These are phyloP conservation scores for Heliconius erato DNA, from an alignment of 2,888 invertebrate genomes.

Conservation along the genomic window DNA sequence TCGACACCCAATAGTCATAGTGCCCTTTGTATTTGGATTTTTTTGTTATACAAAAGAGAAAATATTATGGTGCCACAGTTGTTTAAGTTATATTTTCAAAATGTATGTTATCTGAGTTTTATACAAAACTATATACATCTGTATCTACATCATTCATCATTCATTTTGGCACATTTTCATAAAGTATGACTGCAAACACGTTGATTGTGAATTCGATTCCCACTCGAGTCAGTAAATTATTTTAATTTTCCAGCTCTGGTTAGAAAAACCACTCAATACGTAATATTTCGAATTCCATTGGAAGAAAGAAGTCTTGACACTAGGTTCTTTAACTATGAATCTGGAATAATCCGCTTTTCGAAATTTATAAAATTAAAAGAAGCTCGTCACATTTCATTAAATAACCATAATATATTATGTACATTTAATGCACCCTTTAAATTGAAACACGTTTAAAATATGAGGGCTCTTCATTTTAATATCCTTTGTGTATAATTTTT, in stretches of 20 bases:
- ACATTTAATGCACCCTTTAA: slow-evolving; percentile 43
- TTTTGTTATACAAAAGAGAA: no score
- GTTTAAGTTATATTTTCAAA: no score
- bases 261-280: neutral
- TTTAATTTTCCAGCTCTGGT: neutral
- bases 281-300: neutral
- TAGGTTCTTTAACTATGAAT: no score
- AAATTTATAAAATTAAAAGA: neutral
- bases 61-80: no score
- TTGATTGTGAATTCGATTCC: neutral
- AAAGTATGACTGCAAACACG: neutral
- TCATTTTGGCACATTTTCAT: no score
- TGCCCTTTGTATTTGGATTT: no score
- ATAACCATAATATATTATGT: slow-evolving; percentile 4
- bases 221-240: neutral
- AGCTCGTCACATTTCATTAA: neutral
- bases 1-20: no score
- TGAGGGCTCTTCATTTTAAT: slow-evolving; percentile 74
- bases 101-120: no score
- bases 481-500: slow-evolving; percentile 67
- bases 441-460: slow-evolving; percentile 62
- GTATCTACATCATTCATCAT: no score
- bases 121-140: no score
- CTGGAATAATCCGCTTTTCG: neutral
- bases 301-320: neutral